phyloP scores from a whole-genome alignment of 2,797 vertebrate genomes.

The Lepus townsendii region DNA sequence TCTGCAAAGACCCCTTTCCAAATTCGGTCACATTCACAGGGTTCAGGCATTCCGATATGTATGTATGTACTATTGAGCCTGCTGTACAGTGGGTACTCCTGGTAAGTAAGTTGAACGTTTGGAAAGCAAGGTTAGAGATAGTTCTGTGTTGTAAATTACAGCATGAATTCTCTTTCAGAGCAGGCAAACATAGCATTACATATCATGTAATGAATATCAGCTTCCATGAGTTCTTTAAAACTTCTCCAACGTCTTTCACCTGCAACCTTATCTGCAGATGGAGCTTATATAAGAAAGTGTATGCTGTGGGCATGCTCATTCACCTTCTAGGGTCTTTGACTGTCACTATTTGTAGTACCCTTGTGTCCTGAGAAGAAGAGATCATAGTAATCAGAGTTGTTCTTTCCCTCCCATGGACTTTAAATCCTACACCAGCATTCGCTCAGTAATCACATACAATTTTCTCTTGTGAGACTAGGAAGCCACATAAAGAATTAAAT shows the following conservation, averaged over 20 bases:
- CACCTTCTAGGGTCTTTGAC: neutral
- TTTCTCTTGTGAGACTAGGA: neutral
- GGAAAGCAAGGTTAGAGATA: neutral
- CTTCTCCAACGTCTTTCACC: neutral
- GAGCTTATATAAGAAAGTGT: neutral
- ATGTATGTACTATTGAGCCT: neutral
- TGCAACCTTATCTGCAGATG: neutral
- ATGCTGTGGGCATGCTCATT: neutral
- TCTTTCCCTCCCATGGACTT: neutral
- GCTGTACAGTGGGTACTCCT: neutral
- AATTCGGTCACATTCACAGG: neutral
- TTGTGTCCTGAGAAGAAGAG: neutral
- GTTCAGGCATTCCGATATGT: neutral
- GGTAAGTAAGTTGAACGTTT: neutral
- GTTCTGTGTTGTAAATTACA: neutral
- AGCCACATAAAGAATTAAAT: neutral
- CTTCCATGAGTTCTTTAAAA: neutral
- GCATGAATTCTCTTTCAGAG: neutral
- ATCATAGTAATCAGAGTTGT: neutral
- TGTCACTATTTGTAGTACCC: neutral
- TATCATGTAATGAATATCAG: neutral
- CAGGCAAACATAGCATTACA: neutral
- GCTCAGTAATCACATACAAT: neutral
- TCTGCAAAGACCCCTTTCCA: neutral
- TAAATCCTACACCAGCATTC: neutral